Base-by-base conservation (phyloP, 2,113 vertebrate genomes). In the Nesogale talazaci region DNA sequence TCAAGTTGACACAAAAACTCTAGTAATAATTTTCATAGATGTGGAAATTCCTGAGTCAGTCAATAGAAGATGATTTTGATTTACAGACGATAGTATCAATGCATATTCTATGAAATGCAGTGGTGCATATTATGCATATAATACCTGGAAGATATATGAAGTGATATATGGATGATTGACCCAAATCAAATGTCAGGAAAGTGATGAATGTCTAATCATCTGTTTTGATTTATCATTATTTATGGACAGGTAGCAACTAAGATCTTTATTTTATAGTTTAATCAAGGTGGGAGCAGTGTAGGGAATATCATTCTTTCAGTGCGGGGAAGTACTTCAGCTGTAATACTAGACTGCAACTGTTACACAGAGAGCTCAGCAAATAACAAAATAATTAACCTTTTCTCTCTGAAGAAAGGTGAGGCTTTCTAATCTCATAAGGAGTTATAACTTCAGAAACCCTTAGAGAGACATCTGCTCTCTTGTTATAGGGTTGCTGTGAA, bases 61-160 rank as follows among this genome's bases (percentile, higher is more conserved):
- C 75, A 36, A 87, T 59, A 83, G 34, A 79, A 86, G 2, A 31
- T 70, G 76, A 11, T 92, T 85, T 94, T 11, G 83, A 92, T 95
- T 94, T 93, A 1, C 93, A 96, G 93, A 94, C 90, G 92, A 19
- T 0, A 0, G 79, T 6, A 17, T 4, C 9, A 72, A 23, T 56
- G 1, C 2, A 69, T n/a, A 56, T 78, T 27, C 88, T 88, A 94
- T 75, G 86, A 78, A 69, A 82, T 95, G 59, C 2, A 25, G 88
- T 52, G 46, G 46, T 52, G 46, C 46, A 52, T 52, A 6, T 52
- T 52, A 52, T 52, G 46, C 46, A 52, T 93, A 96, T 56, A 23
- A 89, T 7, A 94, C 93, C 38, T 93, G 93, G 72, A 59, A 1
- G 25, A 93, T 95, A 83, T 36, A 92, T 19, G 89, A 94, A 2